These are phyloP conservation scores for Andrena dorsata DNA, from an alignment of 2,888 invertebrate genomes.

Conservation along the genomic window DNA sequence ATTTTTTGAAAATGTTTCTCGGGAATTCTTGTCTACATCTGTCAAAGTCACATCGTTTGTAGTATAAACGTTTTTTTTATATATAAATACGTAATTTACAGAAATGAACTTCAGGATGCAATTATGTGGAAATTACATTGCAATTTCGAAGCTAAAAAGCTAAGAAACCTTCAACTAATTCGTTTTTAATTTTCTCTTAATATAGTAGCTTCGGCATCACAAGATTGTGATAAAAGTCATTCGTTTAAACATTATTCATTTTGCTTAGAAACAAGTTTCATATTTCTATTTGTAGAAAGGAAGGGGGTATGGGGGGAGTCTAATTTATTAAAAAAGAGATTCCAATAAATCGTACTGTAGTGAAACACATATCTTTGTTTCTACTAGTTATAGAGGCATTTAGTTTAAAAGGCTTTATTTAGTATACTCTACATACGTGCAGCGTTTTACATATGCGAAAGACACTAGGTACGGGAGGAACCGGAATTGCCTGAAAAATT, in stretches of 20 bases:
- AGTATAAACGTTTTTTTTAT: neutral
- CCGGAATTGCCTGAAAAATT: too few species aligned
- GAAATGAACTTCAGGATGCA: neutral
- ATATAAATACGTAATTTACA: neutral
- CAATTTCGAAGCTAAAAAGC: neutral
- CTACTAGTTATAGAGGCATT: too few species aligned
- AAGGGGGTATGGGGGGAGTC: too few species aligned
- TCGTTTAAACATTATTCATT: neutral
- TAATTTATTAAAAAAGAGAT: too few species aligned
- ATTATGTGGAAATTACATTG: neutral
- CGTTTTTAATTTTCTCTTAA: neutral
- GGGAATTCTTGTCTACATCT: neutral
- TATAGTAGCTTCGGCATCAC: neutral
- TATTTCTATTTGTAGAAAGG: neutral
- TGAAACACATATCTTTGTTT: too few species aligned
- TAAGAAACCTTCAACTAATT: neutral
- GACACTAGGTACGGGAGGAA: too few species aligned
- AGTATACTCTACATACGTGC: too few species aligned
- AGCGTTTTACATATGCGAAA: too few species aligned
- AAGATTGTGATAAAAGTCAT: neutral
- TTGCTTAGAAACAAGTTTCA: neutral
- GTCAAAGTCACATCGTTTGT: neutral
- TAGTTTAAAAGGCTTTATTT: too few species aligned
- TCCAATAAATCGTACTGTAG: too few species aligned
- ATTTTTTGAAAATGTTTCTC: neutral